Percentiles rank a stretch among this genome's conserved stretches.
Evolutionary conservation across 1,140 invertebrate species (phyloP).

Genomic region (Bombyx mandarina): DNA sequence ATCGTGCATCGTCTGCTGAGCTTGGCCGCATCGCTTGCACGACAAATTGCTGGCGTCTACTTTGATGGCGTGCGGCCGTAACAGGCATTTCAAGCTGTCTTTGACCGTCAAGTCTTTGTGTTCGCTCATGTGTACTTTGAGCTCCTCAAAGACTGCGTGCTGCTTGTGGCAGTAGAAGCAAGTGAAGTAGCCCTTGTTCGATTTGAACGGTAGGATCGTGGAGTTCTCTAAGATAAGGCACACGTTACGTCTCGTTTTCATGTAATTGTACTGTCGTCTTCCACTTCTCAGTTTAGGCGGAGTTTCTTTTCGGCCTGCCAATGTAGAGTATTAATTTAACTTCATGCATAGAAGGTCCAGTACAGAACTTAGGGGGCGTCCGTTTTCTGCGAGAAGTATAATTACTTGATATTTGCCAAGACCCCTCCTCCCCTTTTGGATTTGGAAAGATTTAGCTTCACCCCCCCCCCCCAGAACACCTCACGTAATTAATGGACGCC

Average conservation of each 20-base stretch:
- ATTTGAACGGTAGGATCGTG: constrained; percentile 6
- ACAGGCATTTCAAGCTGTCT: constrained; percentile 9
- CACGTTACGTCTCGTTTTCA: constrained; percentile 5
- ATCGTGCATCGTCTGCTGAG: constrained; percentile 2
- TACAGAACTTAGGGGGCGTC: neutral
- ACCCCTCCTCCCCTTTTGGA: too few species aligned
- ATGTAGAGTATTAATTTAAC: neutral
- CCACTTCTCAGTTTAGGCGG: neutral
- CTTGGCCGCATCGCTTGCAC: constrained; percentile 10
- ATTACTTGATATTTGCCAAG: too few species aligned
- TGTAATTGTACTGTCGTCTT: constrained; percentile 1
- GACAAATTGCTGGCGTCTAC: constrained; percentile 10
- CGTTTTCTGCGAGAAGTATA: too few species aligned
- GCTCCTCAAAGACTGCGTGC: constrained; percentile 3
- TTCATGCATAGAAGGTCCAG: neutral
- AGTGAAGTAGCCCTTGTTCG: constrained; percentile 6
- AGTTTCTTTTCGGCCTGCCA: neutral
- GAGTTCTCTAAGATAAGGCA: constrained; percentile 7
- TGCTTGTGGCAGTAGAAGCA: constrained; percentile 9
- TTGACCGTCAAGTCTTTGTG: constrained; percentile 7
- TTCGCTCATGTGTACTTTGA: constrained; percentile 4
- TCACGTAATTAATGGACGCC: too few species aligned
- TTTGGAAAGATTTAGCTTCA: too few species aligned
- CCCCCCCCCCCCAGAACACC: too few species aligned
- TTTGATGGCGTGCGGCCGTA: constrained; percentile 7